A percentile compares a stretch with the other conserved stretches of the same genome.
These are phyloP conservation scores for Punctoribates punctum DNA, from an alignment of 2,888 invertebrate species.

Conservation along the genomic window DNA sequence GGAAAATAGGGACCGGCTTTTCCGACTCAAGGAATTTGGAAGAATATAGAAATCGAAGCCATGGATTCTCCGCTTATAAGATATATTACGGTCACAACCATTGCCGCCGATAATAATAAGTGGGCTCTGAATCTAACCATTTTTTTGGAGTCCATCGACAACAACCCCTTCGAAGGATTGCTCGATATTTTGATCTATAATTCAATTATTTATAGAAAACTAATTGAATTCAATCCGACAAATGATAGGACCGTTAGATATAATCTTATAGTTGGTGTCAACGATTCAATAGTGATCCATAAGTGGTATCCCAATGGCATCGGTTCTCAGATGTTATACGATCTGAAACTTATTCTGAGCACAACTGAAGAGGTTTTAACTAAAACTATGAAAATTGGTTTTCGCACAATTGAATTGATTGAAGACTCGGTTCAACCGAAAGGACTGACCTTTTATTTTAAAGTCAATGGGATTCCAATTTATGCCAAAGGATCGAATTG, in stretches of 20 bases:
- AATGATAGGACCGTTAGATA: too few relatives aligned
- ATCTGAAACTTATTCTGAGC: slow-evolving; percentile 7
- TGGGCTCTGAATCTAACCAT: slow-evolving; percentile 39
- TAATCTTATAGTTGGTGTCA: not conserved
- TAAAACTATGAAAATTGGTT: slow-evolving; percentile 70
- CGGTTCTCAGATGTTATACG: slow-evolving; percentile 33
- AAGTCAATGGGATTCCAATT: slow-evolving; percentile 76
- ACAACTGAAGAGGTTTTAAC: not conserved
- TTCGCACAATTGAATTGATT: slow-evolving; percentile 76
- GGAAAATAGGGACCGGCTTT: slow-evolving; percentile 78
- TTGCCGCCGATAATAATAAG: slow-evolving; percentile 20
- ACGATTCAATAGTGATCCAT: slow-evolving; percentile 23
- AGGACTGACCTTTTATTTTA: slow-evolving; percentile 74
- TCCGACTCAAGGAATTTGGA: slow-evolving; percentile 88
- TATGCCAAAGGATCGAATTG: slow-evolving; percentile 94
- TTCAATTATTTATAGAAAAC: not conserved
- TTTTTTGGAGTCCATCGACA: slow-evolving; percentile 2
- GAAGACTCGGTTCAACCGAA: slow-evolving; percentile 57
- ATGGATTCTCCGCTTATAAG: slow-evolving; percentile 64
- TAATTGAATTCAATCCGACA: not conserved
- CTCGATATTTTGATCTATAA: not conserved
- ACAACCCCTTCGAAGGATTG: not conserved
- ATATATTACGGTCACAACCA: slow-evolving; percentile 56
- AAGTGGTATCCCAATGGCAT: slow-evolving; percentile 42
- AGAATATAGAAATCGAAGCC: slow-evolving; percentile 64